Evolutionary conservation across 1,140 invertebrate genomes (phyloP), one percentile per base, ranked within the genome.

Genomic region (Drusus annulatus): DNA sequence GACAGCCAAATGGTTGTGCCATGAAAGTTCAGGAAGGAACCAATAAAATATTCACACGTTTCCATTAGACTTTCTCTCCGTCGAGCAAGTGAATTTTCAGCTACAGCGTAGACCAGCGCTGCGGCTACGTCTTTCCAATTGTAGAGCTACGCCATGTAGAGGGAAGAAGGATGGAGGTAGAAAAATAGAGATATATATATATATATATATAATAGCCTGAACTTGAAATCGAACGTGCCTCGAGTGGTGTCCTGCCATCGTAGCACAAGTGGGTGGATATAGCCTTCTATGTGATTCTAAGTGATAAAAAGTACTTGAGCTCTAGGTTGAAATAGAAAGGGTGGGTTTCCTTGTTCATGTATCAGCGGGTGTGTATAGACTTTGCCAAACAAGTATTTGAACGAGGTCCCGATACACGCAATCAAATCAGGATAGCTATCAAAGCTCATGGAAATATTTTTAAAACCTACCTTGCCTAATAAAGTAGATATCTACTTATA

Each of bases 211-310:
- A 79, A 75, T 79, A 74, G 76, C 76, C 69, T 83, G 81, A 83
- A 83, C 81, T 80, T 83, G 81, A 83, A 82, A 83, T 80, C 79
- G 81, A 83, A 83, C 81, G 81, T 83, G 81, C 81, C 36, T 79
- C 28, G 45, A 80, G 81, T 80, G 81, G 76, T 82, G 74, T 79
- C 31, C 76, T 21, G 23, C 45, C 76, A 28, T 78, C 16, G 36
- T 31, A 28, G 10, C 51, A 54, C 54, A 58, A 76, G 73, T 75
- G 56, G 17, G 25, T 50, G 4, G 54, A 17, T 62, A 36, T 76
- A 60, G 2, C 56, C 56, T 56, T 60, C 56, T 74, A 54, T 25
- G 2, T 0, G n/a, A n/a, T n/a, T n/a, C n/a, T n/a, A 15, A 76
- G 25, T 76, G 52, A 62, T 76, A 45, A 36, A 45, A 58, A 19